Evolutionary conservation across 1,140 invertebrate species (phyloP).

Genomic region (Neotoxoptera formosana): DNA sequence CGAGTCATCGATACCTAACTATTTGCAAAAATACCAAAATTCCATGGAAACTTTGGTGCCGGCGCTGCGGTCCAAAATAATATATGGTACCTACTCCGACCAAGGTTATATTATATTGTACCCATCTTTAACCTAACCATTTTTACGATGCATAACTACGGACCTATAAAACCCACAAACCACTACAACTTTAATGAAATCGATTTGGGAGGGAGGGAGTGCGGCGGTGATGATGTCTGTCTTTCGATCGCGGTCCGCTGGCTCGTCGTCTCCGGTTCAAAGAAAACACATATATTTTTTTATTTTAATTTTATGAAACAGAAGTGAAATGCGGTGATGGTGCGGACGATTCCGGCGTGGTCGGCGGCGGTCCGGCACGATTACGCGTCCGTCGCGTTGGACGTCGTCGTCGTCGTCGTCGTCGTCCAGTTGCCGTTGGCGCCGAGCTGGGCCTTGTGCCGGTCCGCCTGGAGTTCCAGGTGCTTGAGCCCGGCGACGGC

Average conservation of each 20-base stretch:
- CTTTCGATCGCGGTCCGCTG: neutral
- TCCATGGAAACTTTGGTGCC: neutral
- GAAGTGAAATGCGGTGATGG: neutral
- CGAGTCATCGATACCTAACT: neutral
- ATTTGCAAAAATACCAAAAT: neutral
- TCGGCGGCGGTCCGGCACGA: neutral
- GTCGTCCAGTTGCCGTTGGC: neutral
- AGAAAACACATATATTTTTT: neutral
- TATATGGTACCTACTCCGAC: too few relatives aligned
- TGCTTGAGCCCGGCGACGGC: slow-evolving; percentile 66
- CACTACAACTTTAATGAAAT: too few relatives aligned
- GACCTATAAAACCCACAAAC: neutral
- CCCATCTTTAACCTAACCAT: too few relatives aligned
- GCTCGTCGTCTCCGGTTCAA: neutral
- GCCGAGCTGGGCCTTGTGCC: neutral
- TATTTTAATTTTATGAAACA: neutral
- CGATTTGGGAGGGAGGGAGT: neutral
- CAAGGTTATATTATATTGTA: neutral
- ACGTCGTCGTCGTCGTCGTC: neutral
- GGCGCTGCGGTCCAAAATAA: neutral
- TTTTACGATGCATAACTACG: neutral
- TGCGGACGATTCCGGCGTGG: too few relatives aligned
- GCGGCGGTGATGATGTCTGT: neutral
- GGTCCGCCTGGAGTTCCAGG: slow-evolving; percentile 57
- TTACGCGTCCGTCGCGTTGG: neutral